Percentiles rank a stretch among this genome's conserved stretches.
Evolutionary conservation across 2,113 vertebrate species (phyloP).

Genomic region (Chauna torquata): DNA sequence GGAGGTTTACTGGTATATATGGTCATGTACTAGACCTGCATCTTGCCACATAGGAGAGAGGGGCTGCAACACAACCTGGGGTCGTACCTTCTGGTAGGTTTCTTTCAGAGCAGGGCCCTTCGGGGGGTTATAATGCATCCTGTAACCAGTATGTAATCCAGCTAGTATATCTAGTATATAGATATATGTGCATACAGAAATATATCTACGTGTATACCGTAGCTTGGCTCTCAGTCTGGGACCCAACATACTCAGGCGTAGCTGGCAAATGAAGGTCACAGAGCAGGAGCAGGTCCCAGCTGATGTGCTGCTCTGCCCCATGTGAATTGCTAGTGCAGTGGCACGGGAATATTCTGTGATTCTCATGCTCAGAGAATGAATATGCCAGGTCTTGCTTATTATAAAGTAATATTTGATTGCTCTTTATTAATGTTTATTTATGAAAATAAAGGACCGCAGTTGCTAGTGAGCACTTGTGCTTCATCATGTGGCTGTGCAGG

Average conservation of each 20-base stretch:
- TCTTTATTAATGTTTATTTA: not conserved
- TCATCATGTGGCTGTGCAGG: not conserved
- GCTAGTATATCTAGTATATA: not conserved
- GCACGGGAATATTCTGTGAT: not conserved
- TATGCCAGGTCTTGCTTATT: not conserved
- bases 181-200: not conserved
- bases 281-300: not conserved
- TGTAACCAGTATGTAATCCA: not conserved
- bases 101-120: not conserved
- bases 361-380: not conserved
- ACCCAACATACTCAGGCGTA: not conserved
- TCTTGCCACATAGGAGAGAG: not conserved
- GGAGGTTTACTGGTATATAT: no score
- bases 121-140: not conserved
- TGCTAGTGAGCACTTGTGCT: not conserved
- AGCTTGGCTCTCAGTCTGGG: not conserved
- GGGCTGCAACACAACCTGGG: not conserved
- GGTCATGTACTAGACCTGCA: not conserved
- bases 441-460: not conserved
- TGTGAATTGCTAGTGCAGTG: not conserved
- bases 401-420: not conserved
- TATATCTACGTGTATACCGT: not conserved
- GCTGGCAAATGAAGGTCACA: not conserved
- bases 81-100: not conserved
- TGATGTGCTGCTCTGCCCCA: not conserved